Conservation (phyloP, 2,797 vertebrate genomes). For the Thunnus albacares region DNA sequence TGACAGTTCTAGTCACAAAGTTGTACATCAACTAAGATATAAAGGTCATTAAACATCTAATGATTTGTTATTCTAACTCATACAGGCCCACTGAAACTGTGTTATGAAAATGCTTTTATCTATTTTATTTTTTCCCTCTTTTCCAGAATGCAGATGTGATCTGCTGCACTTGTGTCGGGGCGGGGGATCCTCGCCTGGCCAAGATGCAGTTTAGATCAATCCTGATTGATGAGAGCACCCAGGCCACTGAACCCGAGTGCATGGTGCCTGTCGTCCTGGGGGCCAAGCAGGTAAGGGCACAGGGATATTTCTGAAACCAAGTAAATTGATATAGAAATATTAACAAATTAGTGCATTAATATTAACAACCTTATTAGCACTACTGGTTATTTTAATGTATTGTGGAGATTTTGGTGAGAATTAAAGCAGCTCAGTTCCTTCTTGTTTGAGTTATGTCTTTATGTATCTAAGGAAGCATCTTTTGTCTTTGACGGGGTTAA, state of each 20-base stretch:
- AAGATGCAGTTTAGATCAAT: conserved; percentile 99
- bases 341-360: too few relatives aligned
- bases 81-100: not conserved
- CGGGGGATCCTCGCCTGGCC: conserved; percentile 93
- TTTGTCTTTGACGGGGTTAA: too few relatives aligned
- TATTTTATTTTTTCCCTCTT: not conserved
- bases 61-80: not conserved
- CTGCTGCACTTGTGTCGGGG: conserved; percentile 95
- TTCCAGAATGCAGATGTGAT: conserved; percentile 94
- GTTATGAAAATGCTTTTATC: not conserved
- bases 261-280: conserved; percentile 96
- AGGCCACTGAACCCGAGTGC: conserved; percentile 96
- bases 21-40: not conserved
- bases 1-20: not conserved
- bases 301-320: too few relatives aligned
- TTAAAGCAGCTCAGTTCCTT: too few relatives aligned
- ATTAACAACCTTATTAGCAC: too few relatives aligned
- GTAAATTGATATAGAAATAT: too few relatives aligned
- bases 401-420: too few relatives aligned
- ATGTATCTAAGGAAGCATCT: too few relatives aligned
- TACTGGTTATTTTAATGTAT: too few relatives aligned
- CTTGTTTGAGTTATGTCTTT: too few relatives aligned
- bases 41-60: not conserved
- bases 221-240: conserved; percentile 95
- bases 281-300: conserved; percentile 91